phyloP scores from a whole-genome alignment of 2,113 vertebrate genomes.

The Oxygymnocypris stewartii region DNA sequence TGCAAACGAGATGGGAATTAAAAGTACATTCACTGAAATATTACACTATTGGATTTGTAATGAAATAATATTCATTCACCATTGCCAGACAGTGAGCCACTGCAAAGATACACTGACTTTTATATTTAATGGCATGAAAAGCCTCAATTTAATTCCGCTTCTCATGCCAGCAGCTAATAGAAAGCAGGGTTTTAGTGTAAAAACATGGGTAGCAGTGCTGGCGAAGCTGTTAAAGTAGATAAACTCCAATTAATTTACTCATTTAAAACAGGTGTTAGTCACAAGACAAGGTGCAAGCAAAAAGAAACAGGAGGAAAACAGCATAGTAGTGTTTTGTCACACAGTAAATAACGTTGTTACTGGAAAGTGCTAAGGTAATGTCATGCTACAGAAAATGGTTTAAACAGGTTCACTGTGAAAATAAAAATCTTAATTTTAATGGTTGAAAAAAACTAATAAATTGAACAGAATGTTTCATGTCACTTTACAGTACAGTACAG shows the following conservation, averaged over 20 bases:
- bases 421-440: no score
- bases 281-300: background rate
- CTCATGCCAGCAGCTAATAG: background rate
- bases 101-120: conserved; percentile 12
- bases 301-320: background rate
- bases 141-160: background rate
- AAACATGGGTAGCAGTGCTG: background rate
- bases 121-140: conserved; percentile 21
- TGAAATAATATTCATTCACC: conserved; percentile 24
- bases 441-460: no score
- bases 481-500: no score
- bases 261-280: background rate
- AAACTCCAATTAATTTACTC: background rate
- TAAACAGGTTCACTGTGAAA: background rate
- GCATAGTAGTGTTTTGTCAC: background rate
- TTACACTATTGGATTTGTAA: conserved; percentile 43
- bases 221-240: background rate
- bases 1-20: conserved; percentile 39
- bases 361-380: background rate
- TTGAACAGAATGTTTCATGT: no score
- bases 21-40: conserved; percentile 33
- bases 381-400: background rate
- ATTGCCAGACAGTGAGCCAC: background rate
- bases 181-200: background rate
- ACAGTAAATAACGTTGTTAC: background rate